Evolutionary conservation across 1,140 invertebrate genomes (phyloP), one percentile per base, ranked within the genome.

Genomic region (Procambarus clarkii): DNA sequence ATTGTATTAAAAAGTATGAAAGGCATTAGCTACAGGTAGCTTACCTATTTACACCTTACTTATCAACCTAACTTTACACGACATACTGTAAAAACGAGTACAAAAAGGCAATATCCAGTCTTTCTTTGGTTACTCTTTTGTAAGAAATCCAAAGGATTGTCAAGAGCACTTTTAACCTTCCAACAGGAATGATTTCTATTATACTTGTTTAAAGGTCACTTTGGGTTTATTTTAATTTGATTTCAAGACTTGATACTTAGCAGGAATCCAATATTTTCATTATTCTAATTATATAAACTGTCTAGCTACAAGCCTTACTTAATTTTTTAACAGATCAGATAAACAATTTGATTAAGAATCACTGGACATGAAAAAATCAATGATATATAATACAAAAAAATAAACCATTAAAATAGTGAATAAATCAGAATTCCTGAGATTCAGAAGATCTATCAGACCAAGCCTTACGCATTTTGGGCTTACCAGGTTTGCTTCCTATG

Each of bases 351-450:
- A 34, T 58, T 58, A 58, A 8, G 13, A 58, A 58, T 58, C 54
- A 58, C 7, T 58, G 34, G 34, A 34, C 34, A 34, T 34, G 34
- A 34, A 34, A 34, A 34, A 34, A 58, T 58, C 13, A 58, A 9
- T 58, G 8, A 58, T 58, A 58, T 9, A 58, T 7, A 58, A 9
- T 58, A 58, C 7, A 58, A 58, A 58, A 58, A 9, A 58, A 9
- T 7, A 13, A 9, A 58, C 13, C 54, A 58, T 58, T 58, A 8
- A 9, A 58, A 58, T 13, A 9, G 54, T 7, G 8, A 8, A 8
- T 60, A 83, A 45, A 21, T 85, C 44, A 85, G 46, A 64, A 77
- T 21, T 86, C 69, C 46, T 86, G 83, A 71, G 83, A 86, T 9
- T 50, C 83, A 71, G 69, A 54, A 1, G 83, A 48, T 34, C 50